phyloP scores from a whole-genome alignment of 1,140 invertebrate genomes.

The Phthorimaea operculella region DNA sequence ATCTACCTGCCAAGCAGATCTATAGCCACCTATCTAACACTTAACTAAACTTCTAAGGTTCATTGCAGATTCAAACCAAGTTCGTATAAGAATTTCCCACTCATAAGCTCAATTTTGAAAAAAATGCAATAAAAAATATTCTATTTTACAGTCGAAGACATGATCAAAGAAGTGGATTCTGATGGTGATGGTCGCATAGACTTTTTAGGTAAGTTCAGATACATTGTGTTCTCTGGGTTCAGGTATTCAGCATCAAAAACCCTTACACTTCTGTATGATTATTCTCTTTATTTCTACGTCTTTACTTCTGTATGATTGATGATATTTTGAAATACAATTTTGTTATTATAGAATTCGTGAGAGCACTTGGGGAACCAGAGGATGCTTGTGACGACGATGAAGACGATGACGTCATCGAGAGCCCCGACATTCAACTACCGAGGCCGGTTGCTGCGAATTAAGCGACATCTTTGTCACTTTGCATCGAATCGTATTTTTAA shows the following conservation, averaged over 20 bases:
- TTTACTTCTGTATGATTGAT: background rate
- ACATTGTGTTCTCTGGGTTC: too few relatives aligned
- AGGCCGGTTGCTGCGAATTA: slow-evolving; percentile 37
- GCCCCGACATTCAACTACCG: slow-evolving; percentile 33
- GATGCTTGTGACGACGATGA: slow-evolving; percentile 84
- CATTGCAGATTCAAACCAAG: too few relatives aligned
- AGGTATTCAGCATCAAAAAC: too few relatives aligned
- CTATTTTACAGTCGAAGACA: slow-evolving; percentile 83
- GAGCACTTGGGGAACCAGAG: slow-evolving; percentile 84
- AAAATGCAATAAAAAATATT: too few relatives aligned
- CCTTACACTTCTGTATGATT: too few relatives aligned
- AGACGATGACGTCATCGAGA: slow-evolving; percentile 71
- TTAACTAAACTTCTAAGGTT: too few relatives aligned
- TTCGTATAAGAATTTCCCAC: too few relatives aligned
- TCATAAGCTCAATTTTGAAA: too few relatives aligned
- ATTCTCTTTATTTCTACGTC: too few relatives aligned
- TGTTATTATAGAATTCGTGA: slow-evolving; percentile 79
- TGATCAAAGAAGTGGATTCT: slow-evolving; percentile 93
- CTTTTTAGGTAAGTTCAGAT: slow-evolving; percentile 78
- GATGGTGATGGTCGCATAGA: slow-evolving; percentile 90
- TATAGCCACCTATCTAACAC: too few relatives aligned
- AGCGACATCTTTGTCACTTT: background rate
- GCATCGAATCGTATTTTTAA: background rate
- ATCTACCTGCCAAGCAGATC: too few relatives aligned
- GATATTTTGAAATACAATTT: background rate